A percentile compares a stretch with the other conserved stretches of the same genome.
These are phyloP conservation scores for Agriopis aurantiaria DNA, from an alignment of 2,888 invertebrate species.

Conservation along the genomic window DNA sequence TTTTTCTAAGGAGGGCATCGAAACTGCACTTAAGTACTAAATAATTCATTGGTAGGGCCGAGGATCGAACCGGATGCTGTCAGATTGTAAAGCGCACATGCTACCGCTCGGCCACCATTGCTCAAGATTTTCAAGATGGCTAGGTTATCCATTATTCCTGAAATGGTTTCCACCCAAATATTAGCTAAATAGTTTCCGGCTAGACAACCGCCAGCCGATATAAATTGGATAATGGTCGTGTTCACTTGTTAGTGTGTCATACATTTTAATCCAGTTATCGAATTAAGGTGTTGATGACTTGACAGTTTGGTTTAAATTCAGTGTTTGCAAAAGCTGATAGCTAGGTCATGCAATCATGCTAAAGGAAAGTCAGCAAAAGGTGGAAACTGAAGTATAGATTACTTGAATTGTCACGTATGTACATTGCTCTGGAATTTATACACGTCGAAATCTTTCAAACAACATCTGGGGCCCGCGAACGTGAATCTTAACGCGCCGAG, in stretches of 20 bases:
- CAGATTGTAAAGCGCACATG: too few relatives aligned
- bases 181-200: constrained; percentile 1
- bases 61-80: too few relatives aligned
- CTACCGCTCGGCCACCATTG: too few relatives aligned
- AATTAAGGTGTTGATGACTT: constrained; percentile 7
- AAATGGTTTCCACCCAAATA: too few relatives aligned
- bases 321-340: constrained; percentile 2
- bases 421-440: neutral
- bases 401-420: neutral
- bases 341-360: neutral
- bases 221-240: constrained; percentile 21
- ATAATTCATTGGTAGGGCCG: too few relatives aligned
- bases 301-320: constrained; percentile 1
- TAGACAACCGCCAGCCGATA: constrained; percentile 19
- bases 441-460: too few relatives aligned
- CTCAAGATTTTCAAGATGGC: too few relatives aligned
- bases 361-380: neutral
- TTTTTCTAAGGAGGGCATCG: too few relatives aligned
- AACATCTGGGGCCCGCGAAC: too few relatives aligned
- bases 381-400: neutral
- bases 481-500: too few relatives aligned
- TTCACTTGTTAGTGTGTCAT: constrained; percentile 14
- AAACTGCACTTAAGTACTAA: too few relatives aligned
- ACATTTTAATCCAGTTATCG: constrained; percentile 24
- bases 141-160: too few relatives aligned